Percentiles rank a stretch among this genome's conserved stretches.
phyloP scores from a whole-genome alignment of 1,140 invertebrate species.

The Polypedilum vanderplanki region DNA sequence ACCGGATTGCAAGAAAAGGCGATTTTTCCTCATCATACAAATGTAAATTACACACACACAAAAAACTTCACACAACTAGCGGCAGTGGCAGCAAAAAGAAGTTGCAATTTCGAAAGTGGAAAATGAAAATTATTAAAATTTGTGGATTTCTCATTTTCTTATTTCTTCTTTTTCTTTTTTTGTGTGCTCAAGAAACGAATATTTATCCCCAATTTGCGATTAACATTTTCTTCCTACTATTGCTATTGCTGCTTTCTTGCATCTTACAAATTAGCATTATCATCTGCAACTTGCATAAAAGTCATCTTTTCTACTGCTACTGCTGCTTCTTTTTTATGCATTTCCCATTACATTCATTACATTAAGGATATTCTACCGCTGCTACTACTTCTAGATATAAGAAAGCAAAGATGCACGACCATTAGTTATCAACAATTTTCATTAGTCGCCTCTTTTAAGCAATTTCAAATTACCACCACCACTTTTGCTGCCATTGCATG shows the following conservation, averaged over 20 bases:
- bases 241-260: not conserved
- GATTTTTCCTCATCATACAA: not conserved
- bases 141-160: not conserved
- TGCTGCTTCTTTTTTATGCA: not conserved
- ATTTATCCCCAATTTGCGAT: no score
- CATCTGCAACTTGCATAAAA: not conserved
- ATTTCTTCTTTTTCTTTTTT: no score
- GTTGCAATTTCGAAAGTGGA: not conserved
- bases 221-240: no score
- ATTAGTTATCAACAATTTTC: conserved; percentile 19
- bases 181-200: no score
- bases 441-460: not conserved
- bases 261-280: conserved; percentile 19
- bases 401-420: not conserved
- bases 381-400: no score
- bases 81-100: not conserved
- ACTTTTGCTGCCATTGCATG: not conserved
- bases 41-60: conserved; percentile 17
- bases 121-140: conserved; percentile 20
- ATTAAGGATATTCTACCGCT: no score
- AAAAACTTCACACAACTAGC: not conserved
- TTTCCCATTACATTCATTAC: not conserved
- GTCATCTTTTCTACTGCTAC: not conserved
- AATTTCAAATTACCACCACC: not conserved
- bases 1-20: no score